phyloP scores from a whole-genome alignment of 1,140 invertebrate species.

The Drosophila mayri region DNA sequence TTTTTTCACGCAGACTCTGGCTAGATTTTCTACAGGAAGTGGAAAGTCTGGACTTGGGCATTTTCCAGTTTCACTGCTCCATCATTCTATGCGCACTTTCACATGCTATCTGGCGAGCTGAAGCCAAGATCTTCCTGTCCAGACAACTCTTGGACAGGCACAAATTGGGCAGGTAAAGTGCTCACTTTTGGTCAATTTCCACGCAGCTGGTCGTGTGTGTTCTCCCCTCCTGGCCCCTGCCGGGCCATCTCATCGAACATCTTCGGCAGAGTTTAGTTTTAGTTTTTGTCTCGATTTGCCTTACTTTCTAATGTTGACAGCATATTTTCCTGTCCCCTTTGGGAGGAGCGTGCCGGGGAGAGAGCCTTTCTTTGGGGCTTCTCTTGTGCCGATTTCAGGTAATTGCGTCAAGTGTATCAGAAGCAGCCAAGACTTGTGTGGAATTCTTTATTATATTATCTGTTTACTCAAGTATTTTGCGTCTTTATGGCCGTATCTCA shows the following conservation, averaged over 20 bases:
- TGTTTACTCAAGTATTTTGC: constrained; percentile 59
- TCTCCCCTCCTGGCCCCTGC: constrained; percentile 5
- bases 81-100: constrained; percentile 69
- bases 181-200: constrained; percentile 80
- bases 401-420: constrained; percentile 36
- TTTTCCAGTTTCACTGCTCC: constrained; percentile 67
- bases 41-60: constrained; percentile 17
- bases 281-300: constrained; percentile 54
- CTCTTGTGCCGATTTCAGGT: constrained; percentile 36
- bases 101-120: constrained; percentile 40
- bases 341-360: not conserved
- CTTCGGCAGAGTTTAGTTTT: constrained; percentile 43
- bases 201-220: constrained; percentile 32
- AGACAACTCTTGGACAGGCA: constrained; percentile 65
- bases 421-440: constrained; percentile 54
- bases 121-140: constrained; percentile 65
- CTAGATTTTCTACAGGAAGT: constrained; percentile 65
- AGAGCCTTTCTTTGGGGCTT: constrained; percentile 27
- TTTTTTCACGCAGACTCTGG: not conserved
- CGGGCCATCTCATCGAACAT: constrained; percentile 70
- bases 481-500: constrained; percentile 21
- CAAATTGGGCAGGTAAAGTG: constrained; percentile 77
- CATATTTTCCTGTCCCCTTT: constrained; percentile 30
- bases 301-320: constrained; percentile 73
- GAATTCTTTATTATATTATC: constrained; percentile 61